These are phyloP conservation scores for Mythimna loreyi DNA, from an alignment of 2,888 invertebrate genomes.

Conservation along the genomic window DNA sequence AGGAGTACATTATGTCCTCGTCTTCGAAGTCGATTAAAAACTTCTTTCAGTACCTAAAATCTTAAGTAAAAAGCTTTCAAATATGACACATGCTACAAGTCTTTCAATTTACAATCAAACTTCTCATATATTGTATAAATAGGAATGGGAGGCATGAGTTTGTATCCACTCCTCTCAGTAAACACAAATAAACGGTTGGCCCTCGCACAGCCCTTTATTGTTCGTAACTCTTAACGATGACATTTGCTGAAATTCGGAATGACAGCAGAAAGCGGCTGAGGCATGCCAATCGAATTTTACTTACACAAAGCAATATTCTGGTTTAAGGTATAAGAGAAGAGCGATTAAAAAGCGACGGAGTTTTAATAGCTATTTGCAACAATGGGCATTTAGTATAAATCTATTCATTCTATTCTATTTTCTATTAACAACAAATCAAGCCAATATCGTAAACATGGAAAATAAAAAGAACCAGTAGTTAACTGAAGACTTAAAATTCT, in stretches of 20 bases:
- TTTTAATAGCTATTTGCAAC: too few relatives aligned
- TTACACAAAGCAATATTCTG: conserved; percentile 70
- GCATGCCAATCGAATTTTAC: conserved; percentile 85
- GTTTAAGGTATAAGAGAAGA: conserved; percentile 44
- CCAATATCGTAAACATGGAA: too few relatives aligned
- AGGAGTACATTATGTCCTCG: too few relatives aligned
- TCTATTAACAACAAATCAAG: too few relatives aligned
- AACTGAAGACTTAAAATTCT: too few relatives aligned
- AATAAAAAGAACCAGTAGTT: too few relatives aligned
- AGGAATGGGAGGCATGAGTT: conserved; percentile 34
- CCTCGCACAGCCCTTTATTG: conserved; percentile 53
- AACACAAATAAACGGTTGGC: conserved; percentile 59
- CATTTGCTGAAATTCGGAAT: conserved; percentile 81
- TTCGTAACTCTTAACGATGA: conserved; percentile 74
- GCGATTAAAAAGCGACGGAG: neutral
- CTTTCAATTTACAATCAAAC: conserved; percentile 37
- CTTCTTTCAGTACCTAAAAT: conserved; percentile 12
- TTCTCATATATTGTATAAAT: conserved; percentile 10
- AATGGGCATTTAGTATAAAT: too few relatives aligned
- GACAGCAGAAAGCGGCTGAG: conserved; percentile 80
- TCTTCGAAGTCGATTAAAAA: neutral
- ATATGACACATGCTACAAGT: conserved; percentile 25
- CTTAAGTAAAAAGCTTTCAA: conserved; percentile 50
- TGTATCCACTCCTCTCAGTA: conserved; percentile 54
- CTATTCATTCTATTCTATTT: too few relatives aligned